Conservation (phyloP, 1,140 invertebrate species). For the Rhyacophila brunnea region DNA sequence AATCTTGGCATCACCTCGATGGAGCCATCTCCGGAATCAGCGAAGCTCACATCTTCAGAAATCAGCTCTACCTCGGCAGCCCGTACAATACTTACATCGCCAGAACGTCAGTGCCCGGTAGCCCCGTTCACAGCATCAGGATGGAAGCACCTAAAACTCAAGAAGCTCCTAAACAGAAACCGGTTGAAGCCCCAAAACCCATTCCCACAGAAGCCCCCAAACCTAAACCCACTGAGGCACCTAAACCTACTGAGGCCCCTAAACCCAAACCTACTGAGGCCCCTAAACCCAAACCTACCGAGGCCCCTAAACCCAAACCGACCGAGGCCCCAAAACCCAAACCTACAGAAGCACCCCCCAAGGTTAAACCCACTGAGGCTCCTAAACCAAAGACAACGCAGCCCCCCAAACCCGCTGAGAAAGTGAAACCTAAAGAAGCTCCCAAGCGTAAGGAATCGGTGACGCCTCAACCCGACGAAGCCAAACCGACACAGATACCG, state of each 20-base stretch:
- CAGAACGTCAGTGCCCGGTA: conserved; percentile 52
- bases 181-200: background rate
- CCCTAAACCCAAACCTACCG: conserved; percentile 35
- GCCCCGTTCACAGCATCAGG: conserved; percentile 58
- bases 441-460: conserved; percentile 21
- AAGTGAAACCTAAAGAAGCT: conserved; percentile 29
- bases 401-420: conserved; percentile 25
- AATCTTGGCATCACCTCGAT: conserved; percentile 58
- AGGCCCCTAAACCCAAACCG: conserved; percentile 29
- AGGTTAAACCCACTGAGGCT: conserved; percentile 20
- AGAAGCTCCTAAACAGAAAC: background rate
- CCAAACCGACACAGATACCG: conserved; percentile 38
- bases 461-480: conserved; percentile 31
- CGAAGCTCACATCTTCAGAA: conserved; percentile 61
- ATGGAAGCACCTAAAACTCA: conserved; percentile 40
- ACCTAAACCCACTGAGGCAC: conserved; percentile 20
- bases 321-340: conserved; percentile 31
- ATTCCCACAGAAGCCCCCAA: conserved; percentile 31
- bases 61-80: conserved; percentile 59
- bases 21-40: conserved; percentile 50
- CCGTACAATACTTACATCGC: conserved; percentile 67
- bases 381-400: conserved; percentile 31
- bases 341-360: conserved; percentile 25
- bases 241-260: conserved; percentile 32
- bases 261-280: conserved; percentile 33